phyloP scores from a whole-genome alignment of 2,797 vertebrate genomes.

The Coilia nasus region DNA sequence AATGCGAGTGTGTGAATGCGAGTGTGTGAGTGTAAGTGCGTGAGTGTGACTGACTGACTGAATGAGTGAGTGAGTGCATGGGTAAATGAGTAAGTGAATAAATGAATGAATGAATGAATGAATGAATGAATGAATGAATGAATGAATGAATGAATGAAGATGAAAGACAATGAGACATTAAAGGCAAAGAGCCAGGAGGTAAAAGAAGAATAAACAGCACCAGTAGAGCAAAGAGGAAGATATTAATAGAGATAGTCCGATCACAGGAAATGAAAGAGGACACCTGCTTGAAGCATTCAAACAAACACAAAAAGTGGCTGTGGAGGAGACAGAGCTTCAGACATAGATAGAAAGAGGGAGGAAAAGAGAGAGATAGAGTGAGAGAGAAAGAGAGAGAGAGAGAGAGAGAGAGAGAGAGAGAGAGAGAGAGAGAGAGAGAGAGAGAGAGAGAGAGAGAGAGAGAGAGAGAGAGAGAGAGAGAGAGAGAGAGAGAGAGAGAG shows the following conservation, averaged over 20 bases:
- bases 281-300: not conserved
- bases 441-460: not conserved
- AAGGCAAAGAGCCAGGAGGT: not conserved
- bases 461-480: not conserved
- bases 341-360: not conserved
- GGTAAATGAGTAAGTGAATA: not conserved
- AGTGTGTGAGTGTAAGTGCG: too few relatives aligned
- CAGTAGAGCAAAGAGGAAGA: not conserved
- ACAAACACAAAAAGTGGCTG: not conserved
- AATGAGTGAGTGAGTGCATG: not conserved
- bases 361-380: too few relatives aligned
- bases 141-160: not conserved
- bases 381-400: too few relatives aligned
- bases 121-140: not conserved
- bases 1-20: too few relatives aligned
- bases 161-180: not conserved
- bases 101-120: not conserved
- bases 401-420: not conserved
- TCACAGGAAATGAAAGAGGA: conserved; percentile 7
- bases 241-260: conserved; percentile 6
- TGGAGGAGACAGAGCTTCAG: not conserved
- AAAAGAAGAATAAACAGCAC: not conserved
- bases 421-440: not conserved
- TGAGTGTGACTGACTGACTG: too few relatives aligned
- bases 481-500: not conserved